A percentile compares a stretch with the other conserved stretches of the same genome.
Conservation (phyloP, 2,797 vertebrate genomes). For the Hipposideros larvatus region DNA sequence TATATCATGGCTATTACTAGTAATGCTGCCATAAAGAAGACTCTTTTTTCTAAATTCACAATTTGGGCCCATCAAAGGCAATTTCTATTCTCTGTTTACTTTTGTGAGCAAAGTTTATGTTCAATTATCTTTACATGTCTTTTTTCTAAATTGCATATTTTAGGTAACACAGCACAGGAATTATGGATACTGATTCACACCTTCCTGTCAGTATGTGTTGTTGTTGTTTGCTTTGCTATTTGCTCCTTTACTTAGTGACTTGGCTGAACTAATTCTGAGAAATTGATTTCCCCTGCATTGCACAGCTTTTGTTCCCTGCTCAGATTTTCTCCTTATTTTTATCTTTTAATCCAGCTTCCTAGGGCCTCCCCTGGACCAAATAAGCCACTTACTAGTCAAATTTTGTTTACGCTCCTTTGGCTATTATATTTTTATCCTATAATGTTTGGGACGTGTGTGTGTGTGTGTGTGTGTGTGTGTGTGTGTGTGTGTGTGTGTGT, state of each 20-base stretch:
- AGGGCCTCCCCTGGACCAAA: neutral
- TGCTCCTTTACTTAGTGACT: neutral
- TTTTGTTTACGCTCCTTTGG: neutral
- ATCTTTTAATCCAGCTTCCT: neutral
- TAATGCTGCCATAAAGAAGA: neutral
- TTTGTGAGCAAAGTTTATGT: neutral
- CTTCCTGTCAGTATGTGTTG: neutral
- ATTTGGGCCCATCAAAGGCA: neutral
- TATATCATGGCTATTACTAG: neutral
- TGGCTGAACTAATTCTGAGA: neutral
- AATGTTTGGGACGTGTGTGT: neutral
- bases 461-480: neutral
- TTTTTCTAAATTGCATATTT: neutral
- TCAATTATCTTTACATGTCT: neutral
- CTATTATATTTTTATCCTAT: neutral
- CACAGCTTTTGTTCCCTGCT: neutral
- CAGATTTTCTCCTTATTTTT: neutral
- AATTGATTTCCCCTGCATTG: neutral
- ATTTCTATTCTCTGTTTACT: neutral
- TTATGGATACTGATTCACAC: neutral
- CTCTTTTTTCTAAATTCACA: neutral
- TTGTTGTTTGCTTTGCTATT: neutral
- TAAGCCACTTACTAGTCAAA: neutral
- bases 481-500: neutral
- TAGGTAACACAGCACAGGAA: neutral